Evolutionary conservation across 2,888 invertebrate genomes (phyloP).

Genomic region (Lamellibrachia columna): DNA sequence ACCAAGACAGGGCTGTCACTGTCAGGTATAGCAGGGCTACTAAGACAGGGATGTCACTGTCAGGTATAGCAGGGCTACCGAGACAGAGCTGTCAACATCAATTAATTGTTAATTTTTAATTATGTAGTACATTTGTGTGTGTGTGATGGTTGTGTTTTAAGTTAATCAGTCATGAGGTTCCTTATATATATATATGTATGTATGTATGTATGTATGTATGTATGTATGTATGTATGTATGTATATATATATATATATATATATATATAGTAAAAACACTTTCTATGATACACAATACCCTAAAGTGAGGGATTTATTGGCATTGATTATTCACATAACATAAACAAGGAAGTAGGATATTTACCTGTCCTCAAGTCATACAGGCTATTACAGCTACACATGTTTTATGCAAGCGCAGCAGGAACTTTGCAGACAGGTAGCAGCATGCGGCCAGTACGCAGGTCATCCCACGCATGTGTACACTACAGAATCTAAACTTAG

Average conservation of each 20-base stretch:
- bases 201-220: too few relatives aligned
- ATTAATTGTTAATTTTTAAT: too few relatives aligned
- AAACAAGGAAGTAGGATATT: background rate
- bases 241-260: too few relatives aligned
- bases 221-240: too few relatives aligned
- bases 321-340: background rate
- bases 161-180: too few relatives aligned
- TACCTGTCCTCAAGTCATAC: background rate
- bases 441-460: background rate
- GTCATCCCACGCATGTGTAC: background rate
- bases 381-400: too few relatives aligned
- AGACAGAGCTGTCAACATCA: background rate
- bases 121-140: too few relatives aligned
- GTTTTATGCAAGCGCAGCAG: background rate
- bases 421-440: background rate
- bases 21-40: background rate
- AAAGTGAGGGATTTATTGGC: background rate
- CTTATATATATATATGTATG: too few relatives aligned
- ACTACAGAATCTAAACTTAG: background rate
- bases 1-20: background rate
- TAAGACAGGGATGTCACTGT: background rate
- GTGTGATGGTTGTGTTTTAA: too few relatives aligned
- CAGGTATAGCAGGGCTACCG: background rate
- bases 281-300: background rate
- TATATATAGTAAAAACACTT: background rate